Conservation (phyloP, 2,113 vertebrate species). For the Microtus montanus region DNA sequence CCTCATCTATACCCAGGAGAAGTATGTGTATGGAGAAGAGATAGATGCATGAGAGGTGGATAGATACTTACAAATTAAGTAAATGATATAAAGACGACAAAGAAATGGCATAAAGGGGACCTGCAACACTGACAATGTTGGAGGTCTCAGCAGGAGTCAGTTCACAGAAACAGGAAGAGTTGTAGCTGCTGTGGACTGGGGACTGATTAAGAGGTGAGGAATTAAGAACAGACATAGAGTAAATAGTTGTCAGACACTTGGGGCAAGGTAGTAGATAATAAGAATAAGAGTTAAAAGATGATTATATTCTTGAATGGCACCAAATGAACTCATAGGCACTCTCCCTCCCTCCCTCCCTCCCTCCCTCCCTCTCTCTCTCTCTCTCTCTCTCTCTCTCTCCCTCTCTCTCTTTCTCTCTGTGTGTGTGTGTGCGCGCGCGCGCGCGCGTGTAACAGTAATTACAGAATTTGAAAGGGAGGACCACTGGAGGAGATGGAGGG, state of each 20-base stretch:
- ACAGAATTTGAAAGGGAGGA: background rate
- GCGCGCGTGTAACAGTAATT: background rate
- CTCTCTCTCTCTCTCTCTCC: no score
- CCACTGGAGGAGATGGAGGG: background rate
- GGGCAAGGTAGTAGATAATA: background rate
- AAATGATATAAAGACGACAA: background rate
- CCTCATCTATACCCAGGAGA: background rate
- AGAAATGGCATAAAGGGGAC: background rate
- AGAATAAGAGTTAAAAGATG: background rate
- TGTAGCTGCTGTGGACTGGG: background rate
- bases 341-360: no score
- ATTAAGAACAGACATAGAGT: background rate
- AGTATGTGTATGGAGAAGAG: background rate
- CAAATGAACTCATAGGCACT: background rate
- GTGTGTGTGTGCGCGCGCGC: background rate
- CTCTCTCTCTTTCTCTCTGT: no score
- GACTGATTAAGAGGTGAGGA: background rate
- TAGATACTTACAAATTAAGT: background rate
- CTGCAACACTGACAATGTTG: background rate
- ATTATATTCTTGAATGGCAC: background rate
- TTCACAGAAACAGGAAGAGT: background rate
- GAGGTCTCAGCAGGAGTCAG: background rate
- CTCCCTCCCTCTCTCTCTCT: no score
- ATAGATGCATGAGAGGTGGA: background rate
- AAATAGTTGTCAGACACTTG: background rate